Base-by-base conservation (phyloP, 2,888 invertebrate genomes). In the Scotopteryx bipunctaria region DNA sequence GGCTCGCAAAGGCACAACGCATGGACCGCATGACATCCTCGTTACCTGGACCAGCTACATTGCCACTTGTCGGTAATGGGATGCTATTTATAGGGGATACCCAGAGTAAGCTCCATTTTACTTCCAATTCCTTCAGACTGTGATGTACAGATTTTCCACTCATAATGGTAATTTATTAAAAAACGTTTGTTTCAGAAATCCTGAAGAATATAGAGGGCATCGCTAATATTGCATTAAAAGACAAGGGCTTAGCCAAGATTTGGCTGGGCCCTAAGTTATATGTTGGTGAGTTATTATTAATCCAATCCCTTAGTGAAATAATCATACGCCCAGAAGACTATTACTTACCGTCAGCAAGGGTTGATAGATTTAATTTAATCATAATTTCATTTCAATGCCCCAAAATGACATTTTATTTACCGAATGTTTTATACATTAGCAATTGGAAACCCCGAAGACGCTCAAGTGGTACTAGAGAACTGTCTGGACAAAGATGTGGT, bases 241-340 rank as follows among this genome's bases (percentile, higher is more conserved):
- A 81, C 44, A 80, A 77, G 43, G 78, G 80, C 1, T 66, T 68
- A n/a, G 73, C 73, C 0, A 86, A 86, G 56, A 13, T 86, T 36
- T 86, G 86, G 87, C 74, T 86, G 1, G 87, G 87, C 0, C 82
- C 84, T 1, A 86, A 85, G 60, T 56, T 87, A 23, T 86, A 86
- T 48, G 66, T 86, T 3, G 86, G 87, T 86, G 67, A 74, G 83
- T 21, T 31, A 31, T 32, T 31, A 15, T 36, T 17, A 37, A 19
- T 33, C n/a, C 33, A 19, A 15, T 38, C 21, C 2, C 1, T 41
- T 27, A n/a, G n/a, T n/a, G n/a, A n/a, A n/a, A n/a, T n/a, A n/a
- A n/a, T n/a, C n/a, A n/a, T n/a, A n/a, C n/a, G n/a, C n/a, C n/a
- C n/a, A n/a, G n/a, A n/a, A n/a, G n/a, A n/a, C n/a, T n/a, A n/a